These are phyloP conservation scores for Drosophila kuntzei DNA, from an alignment of 2,888 invertebrate genomes.

Conservation along the genomic window DNA sequence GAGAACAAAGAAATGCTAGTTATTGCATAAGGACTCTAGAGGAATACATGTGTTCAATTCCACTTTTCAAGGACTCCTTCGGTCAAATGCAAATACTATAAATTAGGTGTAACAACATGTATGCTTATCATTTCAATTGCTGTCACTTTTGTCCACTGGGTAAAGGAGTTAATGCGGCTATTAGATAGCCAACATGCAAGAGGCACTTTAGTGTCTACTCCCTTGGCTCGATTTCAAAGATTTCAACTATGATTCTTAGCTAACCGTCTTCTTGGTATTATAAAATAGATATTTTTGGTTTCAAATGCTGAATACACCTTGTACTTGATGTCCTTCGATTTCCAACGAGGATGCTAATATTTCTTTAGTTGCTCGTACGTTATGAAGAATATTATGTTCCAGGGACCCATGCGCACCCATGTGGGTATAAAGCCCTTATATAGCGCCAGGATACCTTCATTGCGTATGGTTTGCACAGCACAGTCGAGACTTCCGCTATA, in stretches of 20 bases:
- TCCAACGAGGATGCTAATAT: conserved; percentile 85
- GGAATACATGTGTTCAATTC: conserved; percentile 18
- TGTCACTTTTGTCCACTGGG: conserved; percentile 23
- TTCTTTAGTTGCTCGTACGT: conserved; percentile 96
- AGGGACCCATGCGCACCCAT: conserved; percentile 97
- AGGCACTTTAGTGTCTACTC: conserved; percentile 60
- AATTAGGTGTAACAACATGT: conserved; percentile 35
- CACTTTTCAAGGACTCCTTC: conserved; percentile 15
- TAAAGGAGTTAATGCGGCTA: conserved; percentile 42
- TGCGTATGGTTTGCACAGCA: conserved; percentile 92
- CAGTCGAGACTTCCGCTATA: conserved; percentile 95
- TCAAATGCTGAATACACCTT: conserved; percentile 67
- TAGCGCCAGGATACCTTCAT: conserved; percentile 94
- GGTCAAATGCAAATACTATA: conserved; percentile 58
- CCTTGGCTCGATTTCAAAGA: conserved; percentile 35
- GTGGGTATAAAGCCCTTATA: conserved; percentile 99
- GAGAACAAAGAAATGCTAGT: conserved; percentile 33
- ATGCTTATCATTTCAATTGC: conserved; percentile 4
- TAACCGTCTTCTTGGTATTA: conserved; percentile 27
- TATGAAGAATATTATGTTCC: conserved; percentile 98
- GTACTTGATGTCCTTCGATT: conserved; percentile 52
- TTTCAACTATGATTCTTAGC: conserved; percentile 40
- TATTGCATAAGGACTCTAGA: conserved; percentile 29
- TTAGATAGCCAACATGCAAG: conserved; percentile 51
- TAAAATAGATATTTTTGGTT: conserved; percentile 64